A percentile compares a stretch with the other conserved stretches of the same genome.
Conservation (phyloP, 2,888 invertebrate genomes). For the Sycophila texana region DNA sequence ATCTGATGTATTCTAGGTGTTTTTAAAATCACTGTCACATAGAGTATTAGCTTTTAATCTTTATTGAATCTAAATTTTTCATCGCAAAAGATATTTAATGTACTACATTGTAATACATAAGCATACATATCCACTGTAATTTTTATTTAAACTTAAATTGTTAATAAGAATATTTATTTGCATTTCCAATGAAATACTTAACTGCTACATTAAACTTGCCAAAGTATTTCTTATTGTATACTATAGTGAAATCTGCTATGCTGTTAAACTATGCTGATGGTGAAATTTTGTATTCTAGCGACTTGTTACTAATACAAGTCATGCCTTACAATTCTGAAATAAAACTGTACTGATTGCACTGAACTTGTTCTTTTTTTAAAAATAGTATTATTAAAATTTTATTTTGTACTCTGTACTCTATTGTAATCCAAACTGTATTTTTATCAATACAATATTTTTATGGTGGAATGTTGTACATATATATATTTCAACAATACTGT, state of each 20-base stretch:
- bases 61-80: neutral
- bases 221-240: neutral
- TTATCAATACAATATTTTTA: constrained; percentile 18
- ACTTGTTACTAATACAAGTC: constrained; percentile 23
- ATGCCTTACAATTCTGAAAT: constrained; percentile 32
- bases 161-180: constrained; percentile 17
- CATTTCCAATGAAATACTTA: neutral
- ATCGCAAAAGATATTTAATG: neutral
- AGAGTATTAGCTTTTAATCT: neutral
- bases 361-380: constrained; percentile 29
- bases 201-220: neutral
- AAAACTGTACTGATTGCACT: constrained; percentile 24
- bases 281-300: constrained; percentile 23
- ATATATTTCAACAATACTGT: constrained; percentile 57
- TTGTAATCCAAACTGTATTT: constrained; percentile 20
- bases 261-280: constrained; percentile 7
- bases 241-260: neutral
- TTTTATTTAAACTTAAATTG: neutral
- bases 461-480: constrained; percentile 54
- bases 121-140: neutral
- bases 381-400: constrained; percentile 32
- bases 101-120: neutral
- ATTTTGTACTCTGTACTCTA: neutral
- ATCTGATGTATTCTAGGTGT: neutral
- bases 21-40: neutral